Evolutionary conservation across 2,888 invertebrate species (phyloP), one percentile per base, ranked within the genome.

Genomic region (Patella pellucida): DNA sequence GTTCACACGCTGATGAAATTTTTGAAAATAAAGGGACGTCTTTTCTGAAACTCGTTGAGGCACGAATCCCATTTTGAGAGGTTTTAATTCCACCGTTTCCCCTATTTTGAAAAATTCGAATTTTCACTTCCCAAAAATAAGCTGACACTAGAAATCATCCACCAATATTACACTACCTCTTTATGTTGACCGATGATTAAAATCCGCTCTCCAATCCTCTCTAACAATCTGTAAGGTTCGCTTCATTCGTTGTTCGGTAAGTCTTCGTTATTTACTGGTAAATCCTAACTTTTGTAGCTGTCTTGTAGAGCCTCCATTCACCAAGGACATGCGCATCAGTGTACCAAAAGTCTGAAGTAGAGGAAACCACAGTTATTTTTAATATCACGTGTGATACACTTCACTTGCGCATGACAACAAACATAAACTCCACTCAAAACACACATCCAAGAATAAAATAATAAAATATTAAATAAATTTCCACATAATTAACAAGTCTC

Each of bases 1-100:
- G 89, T 96, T 94, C 79, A 97, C 94, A 74, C 87, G 86, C 51
- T 90, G 89, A 75, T 88, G 89, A 75, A 91, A 80, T 62, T 78
- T 79, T 92, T 96, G 75, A 79, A 79, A 82, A 52, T 71, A 31
- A 62, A 73, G 19, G 15, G 51, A 54, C n/a, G 71, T 71, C 50
- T 52, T 70, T 68, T 74, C 74, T 50, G 52, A 50, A 31, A 68
- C 19, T 14, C 27, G 50, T 54, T 52, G 56, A 23, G 71, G 71
- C 41, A 74, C 71, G 27, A 62, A 74, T n/a, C 74, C 74, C 74
- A 74, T 74, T 56, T 69, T 74, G 23, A 62, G 19, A 62, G 62
- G 62, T 62, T 62, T 62, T 62, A 62, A 62, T 62, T 62, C 62
- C 14, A 62, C 19, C 23, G 62, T 62, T 62, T 62, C 62, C 9